These are phyloP conservation scores for Microtus agrestis DNA, from an alignment of 2,797 vertebrate species.

Conservation along the genomic window DNA sequence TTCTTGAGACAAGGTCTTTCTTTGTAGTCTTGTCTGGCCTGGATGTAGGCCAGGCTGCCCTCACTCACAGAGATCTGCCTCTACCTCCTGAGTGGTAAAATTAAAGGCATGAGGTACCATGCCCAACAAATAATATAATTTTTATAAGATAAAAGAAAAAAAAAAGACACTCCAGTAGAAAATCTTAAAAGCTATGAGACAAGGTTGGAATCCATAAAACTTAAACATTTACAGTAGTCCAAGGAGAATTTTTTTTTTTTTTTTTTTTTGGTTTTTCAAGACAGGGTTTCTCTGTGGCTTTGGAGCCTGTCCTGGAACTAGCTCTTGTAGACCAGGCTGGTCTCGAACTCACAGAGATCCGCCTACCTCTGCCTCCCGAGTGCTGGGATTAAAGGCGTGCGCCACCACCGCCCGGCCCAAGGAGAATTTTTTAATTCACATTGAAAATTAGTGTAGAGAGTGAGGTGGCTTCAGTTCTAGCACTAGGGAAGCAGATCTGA, in stretches of 20 bases:
- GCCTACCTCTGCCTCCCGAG: too few relatives aligned
- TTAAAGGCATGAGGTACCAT: background rate
- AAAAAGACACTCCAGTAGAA: background rate
- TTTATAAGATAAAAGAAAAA: background rate
- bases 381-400: too few relatives aligned
- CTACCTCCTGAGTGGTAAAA: background rate
- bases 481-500: background rate
- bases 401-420: too few relatives aligned
- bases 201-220: conserved; percentile 56
- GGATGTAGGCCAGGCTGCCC: background rate
- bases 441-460: background rate
- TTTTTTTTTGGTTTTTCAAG: too few relatives aligned
- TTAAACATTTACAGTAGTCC: conserved; percentile 32
- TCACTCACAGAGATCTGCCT: background rate
- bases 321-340: too few relatives aligned
- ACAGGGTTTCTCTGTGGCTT: too few relatives aligned
- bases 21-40: background rate
- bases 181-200: conserved; percentile 19
- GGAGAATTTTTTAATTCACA: conserved; percentile 47
- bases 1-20: background rate
- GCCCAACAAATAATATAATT: background rate
- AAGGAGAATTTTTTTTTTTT: conserved; percentile 56
- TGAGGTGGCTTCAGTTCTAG: background rate
- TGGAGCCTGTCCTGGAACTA: too few relatives aligned
- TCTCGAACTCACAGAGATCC: too few relatives aligned